Base-by-base conservation (phyloP, 2,888 invertebrate genomes). In the Tryphoninae sp. region DNA sequence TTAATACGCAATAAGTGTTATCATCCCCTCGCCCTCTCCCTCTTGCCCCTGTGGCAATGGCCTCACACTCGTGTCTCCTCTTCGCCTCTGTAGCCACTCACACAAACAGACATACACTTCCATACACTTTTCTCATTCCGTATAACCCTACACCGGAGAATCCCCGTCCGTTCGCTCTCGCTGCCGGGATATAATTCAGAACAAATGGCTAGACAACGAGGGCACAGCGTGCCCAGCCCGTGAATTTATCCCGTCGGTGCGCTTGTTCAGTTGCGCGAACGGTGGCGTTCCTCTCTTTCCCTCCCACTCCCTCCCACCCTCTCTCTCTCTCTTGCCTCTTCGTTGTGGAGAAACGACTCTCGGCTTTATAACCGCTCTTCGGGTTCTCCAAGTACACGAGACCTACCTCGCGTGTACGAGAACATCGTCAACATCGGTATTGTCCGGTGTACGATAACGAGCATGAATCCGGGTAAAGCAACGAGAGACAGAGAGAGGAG, bases 1-100 rank as follows among this genome's bases (percentile, higher is more conserved):
- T 87, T 87, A 87, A 88, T 88, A 87, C 84, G 84, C 86, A 86
- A 88, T 86, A 86, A 85, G 83, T 82, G 78, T 74, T 82, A 72
- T 69, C 64, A 72, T 69, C 64, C 68, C 53, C 76, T 51, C 22
- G 40, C 58, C 4, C 23, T 19, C 23, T 6, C 33, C 72, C 76
- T 72, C 71, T 11, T 71, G 33, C 26, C 74, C 73, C 69, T 62
- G 33, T 73, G 64, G 73, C 68, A 40, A 67, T 72, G 67, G 58
- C 13, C 67, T 58, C 61, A 22, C 71, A 68, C 59, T 61, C 42
- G 81, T 53, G 73, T 53, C 51, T 59, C 68, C 74, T 62, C 58
- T 74, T 64, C 55, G 61, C 22, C 74, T 65, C 65, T 58, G 13
- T 49, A 23, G 42, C 26, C 33, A 42, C 23, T 33, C 7, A 55